Conservation (phyloP, 2,113 vertebrate genomes). For the Tetrao urogallus region DNA sequence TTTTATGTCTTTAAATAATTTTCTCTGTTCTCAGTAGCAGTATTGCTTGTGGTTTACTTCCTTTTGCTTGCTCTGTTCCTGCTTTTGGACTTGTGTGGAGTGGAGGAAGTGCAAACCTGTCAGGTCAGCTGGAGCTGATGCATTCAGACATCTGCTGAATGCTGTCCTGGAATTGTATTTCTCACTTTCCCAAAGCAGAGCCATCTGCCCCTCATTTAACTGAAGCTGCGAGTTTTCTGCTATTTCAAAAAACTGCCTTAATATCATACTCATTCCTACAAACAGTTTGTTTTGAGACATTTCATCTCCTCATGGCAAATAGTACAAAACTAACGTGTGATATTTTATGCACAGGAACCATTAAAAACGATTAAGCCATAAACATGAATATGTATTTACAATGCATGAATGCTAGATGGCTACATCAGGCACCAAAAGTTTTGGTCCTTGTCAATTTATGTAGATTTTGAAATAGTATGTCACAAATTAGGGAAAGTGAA, state of each 20-base stretch:
- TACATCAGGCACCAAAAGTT: background rate
- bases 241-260: background rate
- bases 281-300: background rate
- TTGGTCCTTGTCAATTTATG: background rate
- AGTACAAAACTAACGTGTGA: background rate
- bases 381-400: background rate
- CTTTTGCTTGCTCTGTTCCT: background rate
- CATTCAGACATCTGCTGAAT: conserved; percentile 1
- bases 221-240: background rate
- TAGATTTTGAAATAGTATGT: background rate
- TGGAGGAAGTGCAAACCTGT: background rate
- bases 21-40: background rate
- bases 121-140: conserved; percentile 2
- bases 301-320: background rate
- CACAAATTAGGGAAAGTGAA: background rate
- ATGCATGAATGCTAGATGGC: background rate
- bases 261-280: background rate
- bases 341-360: background rate
- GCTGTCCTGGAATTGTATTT: background rate
- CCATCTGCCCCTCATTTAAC: background rate
- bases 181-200: background rate
- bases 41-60: background rate
- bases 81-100: background rate
- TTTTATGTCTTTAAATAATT: background rate
- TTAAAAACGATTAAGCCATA: background rate